phyloP scores from a whole-genome alignment of 2,797 vertebrate species.

The Cossypha dichroa region DNA sequence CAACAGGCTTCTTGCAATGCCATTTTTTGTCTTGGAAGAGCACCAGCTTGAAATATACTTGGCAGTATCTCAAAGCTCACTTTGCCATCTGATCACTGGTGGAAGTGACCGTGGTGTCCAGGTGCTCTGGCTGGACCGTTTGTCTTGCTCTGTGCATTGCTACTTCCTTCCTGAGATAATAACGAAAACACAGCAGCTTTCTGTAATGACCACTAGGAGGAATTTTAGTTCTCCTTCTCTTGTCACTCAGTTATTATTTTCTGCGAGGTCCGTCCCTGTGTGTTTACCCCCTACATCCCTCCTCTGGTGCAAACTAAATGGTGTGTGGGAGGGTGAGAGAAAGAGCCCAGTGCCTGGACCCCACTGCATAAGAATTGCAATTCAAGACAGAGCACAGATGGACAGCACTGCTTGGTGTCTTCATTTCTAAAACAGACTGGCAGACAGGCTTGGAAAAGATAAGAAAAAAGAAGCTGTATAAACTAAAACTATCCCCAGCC shows the following conservation, averaged over 20 bases:
- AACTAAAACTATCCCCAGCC: background rate
- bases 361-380: rapidly evolving
- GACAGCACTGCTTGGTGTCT: background rate
- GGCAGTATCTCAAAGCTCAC: background rate
- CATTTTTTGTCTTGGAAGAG: background rate
- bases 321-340: rapidly evolving
- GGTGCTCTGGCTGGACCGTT: slow-evolving; percentile 11
- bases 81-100: background rate
- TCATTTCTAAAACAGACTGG: background rate
- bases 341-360: background rate
- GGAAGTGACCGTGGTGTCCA: background rate
- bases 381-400: background rate
- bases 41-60: background rate
- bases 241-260: background rate
- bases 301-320: background rate
- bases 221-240: slow-evolving; percentile 7
- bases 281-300: background rate
- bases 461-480: background rate
- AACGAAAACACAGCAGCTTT: background rate
- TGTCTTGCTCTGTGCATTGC: background rate
- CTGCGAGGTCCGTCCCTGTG: background rate
- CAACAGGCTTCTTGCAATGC: background rate
- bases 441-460: background rate
- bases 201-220: background rate
- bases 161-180: slow-evolving; percentile 35